These are phyloP conservation scores for Myotis daubentonii DNA, from an alignment of 2,797 vertebrate species.

Conservation along the genomic window DNA sequence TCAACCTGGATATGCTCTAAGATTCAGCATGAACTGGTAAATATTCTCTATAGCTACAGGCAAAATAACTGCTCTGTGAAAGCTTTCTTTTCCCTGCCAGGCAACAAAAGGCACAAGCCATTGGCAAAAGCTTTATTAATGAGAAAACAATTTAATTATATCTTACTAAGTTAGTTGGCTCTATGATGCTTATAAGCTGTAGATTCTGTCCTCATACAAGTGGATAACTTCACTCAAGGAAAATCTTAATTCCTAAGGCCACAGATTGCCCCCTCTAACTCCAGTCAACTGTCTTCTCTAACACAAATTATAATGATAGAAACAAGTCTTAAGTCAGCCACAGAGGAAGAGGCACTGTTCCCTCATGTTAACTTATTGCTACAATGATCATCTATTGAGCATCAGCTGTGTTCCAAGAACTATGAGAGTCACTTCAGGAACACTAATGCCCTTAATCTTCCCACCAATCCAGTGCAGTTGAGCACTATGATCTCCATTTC, in stretches of 20 bases:
- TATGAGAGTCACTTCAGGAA: not conserved
- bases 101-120: not conserved
- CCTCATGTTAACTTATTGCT: not conserved
- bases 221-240: not conserved
- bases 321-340: not conserved
- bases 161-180: not conserved
- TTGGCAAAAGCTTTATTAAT: constrained; percentile 26
- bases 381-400: not conserved
- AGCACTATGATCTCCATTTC: not conserved
- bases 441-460: not conserved
- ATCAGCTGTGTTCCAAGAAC: not conserved
- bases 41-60: not conserved
- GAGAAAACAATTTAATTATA: not conserved
- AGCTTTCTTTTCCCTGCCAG: not conserved
- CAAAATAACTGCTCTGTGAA: not conserved
- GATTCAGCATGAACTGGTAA: not conserved
- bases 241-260: not conserved
- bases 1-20: not conserved
- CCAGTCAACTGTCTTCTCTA: not conserved
- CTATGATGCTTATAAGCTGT: not conserved
- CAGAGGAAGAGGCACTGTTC: not conserved
- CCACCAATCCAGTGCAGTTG: not conserved
- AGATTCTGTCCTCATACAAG: not conserved
- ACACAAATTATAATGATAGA: not conserved
- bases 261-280: not conserved